Evolutionary conservation across 1,140 invertebrate genomes (phyloP).

Genomic region (Drosophila parvula): DNA sequence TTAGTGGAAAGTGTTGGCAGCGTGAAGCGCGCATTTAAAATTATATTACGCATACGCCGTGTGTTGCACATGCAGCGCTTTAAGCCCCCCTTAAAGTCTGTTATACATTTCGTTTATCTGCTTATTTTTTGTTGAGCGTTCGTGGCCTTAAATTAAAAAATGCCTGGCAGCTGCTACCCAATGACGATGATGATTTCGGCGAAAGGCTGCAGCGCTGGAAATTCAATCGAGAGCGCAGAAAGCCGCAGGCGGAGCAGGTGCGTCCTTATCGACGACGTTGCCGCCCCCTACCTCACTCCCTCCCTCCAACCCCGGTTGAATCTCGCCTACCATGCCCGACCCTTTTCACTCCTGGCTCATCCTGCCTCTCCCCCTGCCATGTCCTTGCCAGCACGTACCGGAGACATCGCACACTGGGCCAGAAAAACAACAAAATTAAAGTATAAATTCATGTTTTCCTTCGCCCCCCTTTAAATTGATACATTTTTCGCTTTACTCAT

Average conservation of each 20-base stretch:
- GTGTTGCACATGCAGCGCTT: constrained; percentile 31
- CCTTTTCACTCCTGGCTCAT: neutral
- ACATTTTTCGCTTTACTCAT: neutral
- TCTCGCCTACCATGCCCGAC: too few relatives aligned
- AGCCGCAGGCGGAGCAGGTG: constrained; percentile 65
- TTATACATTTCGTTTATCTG: constrained; percentile 3
- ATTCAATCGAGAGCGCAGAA: constrained; percentile 67
- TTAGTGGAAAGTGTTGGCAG: constrained; percentile 17
- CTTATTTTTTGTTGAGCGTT: constrained; percentile 12
- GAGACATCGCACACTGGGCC: constrained; percentile 21
- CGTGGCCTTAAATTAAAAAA: constrained; percentile 64
- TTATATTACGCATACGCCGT: constrained; percentile 58
- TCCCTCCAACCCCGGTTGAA: neutral
- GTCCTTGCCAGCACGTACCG: constrained; percentile 43
- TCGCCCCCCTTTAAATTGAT: neutral
- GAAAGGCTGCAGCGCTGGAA: constrained; percentile 32
- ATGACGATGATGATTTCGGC: constrained; percentile 34
- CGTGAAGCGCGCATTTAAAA: constrained; percentile 42
- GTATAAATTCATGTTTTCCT: neutral
- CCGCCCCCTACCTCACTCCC: neutral
- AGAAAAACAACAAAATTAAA: neutral
- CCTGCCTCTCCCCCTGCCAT: neutral
- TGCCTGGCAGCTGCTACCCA: constrained; percentile 59
- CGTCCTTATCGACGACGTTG: constrained; percentile 50
- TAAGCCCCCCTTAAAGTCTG: constrained; percentile 29